Base-by-base conservation (phyloP, 2,888 invertebrate genomes). In the Bimastos eiseni region DNA sequence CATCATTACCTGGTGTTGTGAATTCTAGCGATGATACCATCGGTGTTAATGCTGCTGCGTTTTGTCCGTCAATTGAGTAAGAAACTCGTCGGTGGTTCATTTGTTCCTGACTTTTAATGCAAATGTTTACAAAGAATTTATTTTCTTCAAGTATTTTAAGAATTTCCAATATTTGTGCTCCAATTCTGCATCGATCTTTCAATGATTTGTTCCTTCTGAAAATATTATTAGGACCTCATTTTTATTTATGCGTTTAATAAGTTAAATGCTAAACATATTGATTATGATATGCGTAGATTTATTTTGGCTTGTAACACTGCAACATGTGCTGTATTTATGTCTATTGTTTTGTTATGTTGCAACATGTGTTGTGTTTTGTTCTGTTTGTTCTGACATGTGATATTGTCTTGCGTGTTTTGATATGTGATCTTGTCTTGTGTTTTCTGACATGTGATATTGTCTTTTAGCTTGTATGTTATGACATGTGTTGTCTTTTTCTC, bases 11-110 rank as follows among this genome's bases (percentile, higher is more conserved):
- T 70, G n/a, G 70, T 30, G 70, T 17, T n/a, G n/a, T n/a, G 70
- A n/a, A 70, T 70, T 70, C 70, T 70, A 70, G 30, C 13, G 70
- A 70, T 13, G 70, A 70, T 30, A 70, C 70, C 5, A 37, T 24
- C 30, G 34, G 86, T 37, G 86, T 86, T 86, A 36, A 36, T 86
- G 34, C 86, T 21, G 86, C 86, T 36, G 17, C 86, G 6, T 86
- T 86, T 86, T 86, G 36, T 34, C 86, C 86, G 15, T 86, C 86
- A 86, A 24, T 36, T 17, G 86, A 86, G 86, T 86, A 86, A 17
- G 86, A 36, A 70, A 70, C 30, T 70, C 34, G 17, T 84, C 84
- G n/a, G 84, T 84, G 84, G 84, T 33, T 84, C 33, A 84, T 84
- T 84, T n/a, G 1, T 84, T 84, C 21, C n/a, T 86, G 37, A 36